Conservation (phyloP, 2,797 vertebrate genomes). For the Cephalopachus bancanus region DNA sequence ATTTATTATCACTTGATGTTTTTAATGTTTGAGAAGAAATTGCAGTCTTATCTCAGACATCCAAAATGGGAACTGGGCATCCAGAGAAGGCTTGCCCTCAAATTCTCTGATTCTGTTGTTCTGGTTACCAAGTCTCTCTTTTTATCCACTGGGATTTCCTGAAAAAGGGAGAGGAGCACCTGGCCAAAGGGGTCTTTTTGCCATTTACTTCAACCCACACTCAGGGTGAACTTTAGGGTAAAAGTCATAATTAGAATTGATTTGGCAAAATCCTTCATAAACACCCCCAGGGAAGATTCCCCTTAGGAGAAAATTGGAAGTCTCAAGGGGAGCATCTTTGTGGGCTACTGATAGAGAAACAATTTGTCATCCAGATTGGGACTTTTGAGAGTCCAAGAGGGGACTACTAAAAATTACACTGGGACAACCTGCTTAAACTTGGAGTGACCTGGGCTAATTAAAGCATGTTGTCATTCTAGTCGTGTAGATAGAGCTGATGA, state of each 20-base stretch:
- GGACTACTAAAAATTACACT: background rate
- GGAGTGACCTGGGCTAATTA: background rate
- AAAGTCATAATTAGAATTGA: background rate
- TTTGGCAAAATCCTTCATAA: background rate
- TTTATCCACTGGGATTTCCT: background rate
- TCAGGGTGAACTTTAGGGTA: background rate
- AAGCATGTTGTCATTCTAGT: background rate
- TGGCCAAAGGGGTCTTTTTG: background rate
- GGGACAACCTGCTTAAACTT: background rate
- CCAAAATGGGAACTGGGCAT: background rate
- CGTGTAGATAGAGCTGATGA: background rate
- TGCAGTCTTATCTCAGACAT: background rate
- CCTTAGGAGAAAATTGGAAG: conserved; percentile 23
- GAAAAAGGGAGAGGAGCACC: background rate
- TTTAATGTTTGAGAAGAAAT: conserved; percentile 21
- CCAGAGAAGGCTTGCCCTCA: background rate
- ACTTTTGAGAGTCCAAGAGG: conserved; percentile 6
- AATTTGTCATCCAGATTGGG: conserved; percentile 18
- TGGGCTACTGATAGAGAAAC: background rate
- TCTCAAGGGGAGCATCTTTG: background rate
- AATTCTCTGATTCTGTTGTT: background rate
- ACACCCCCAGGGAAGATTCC: background rate
- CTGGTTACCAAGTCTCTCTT: background rate
- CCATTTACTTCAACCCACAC: background rate
- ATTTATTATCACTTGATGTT: background rate